Conservation (phyloP, 1,140 invertebrate genomes). For the Penaeus chinensis region DNA sequence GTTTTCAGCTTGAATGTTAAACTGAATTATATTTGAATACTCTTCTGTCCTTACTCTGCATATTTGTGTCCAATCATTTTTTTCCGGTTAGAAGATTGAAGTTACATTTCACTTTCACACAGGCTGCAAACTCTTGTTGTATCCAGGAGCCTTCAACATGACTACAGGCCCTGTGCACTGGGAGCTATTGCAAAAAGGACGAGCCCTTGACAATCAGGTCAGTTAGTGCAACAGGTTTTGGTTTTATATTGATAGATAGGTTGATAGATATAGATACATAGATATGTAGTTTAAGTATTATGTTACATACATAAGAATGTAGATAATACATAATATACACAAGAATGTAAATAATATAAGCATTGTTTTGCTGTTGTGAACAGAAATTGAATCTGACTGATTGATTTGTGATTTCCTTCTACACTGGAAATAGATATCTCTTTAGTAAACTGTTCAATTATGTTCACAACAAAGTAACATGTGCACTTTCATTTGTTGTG, state of each 20-base stretch:
- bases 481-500: too few species aligned
- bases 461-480: too few species aligned
- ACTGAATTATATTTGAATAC: background rate
- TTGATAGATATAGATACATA: background rate
- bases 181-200: conserved; percentile 82
- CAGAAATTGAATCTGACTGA: too few species aligned
- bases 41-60: background rate
- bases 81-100: background rate
- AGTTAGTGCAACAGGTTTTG: background rate
- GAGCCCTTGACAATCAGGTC: conserved; percentile 90
- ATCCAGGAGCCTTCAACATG: conserved; percentile 96
- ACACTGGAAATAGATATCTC: too few species aligned
- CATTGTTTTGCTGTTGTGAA: too few species aligned
- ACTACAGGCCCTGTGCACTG: conserved; percentile 94
- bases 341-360: too few species aligned
- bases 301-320: too few species aligned
- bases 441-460: too few species aligned
- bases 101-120: background rate
- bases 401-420: too few species aligned
- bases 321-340: too few species aligned
- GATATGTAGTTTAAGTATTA: too few species aligned
- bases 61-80: background rate
- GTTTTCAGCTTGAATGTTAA: too few species aligned
- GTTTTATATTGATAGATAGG: background rate
- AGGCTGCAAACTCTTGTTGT: conserved; percentile 88